Conservation (phyloP, 2,888 invertebrate species). For the Conus canariensis region DNA sequence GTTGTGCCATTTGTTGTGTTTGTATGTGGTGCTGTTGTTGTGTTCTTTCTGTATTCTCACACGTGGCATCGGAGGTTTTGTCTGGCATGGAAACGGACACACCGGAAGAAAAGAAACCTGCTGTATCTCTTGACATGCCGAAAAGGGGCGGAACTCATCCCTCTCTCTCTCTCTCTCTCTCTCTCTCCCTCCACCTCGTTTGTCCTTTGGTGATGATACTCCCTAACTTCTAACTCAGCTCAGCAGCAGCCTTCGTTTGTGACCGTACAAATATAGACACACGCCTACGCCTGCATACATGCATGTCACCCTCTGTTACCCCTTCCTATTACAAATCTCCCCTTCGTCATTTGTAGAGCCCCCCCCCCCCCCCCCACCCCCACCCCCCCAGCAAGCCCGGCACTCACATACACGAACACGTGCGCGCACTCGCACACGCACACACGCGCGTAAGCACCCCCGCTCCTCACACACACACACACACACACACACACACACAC, state of each 20-base stretch:
- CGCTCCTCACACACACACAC: too few species aligned
- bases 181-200: background rate
- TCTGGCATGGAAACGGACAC: background rate
- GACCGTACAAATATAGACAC: background rate
- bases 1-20: background rate
- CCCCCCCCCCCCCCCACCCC: too few species aligned
- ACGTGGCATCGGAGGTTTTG: background rate
- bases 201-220: background rate
- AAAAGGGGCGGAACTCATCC: background rate
- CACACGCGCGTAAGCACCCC: too few species aligned
- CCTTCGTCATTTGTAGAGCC: too few species aligned
- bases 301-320: too few species aligned
- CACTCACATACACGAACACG: too few species aligned
- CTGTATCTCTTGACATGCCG: too few species aligned
- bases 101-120: background rate
- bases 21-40: background rate
- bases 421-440: background rate
- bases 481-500: too few species aligned
- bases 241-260: too few species aligned
- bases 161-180: background rate
- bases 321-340: too few species aligned
- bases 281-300: too few species aligned
- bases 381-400: too few species aligned
- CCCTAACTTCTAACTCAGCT: background rate
- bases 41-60: background rate